Conservation (phyloP, 2,888 invertebrate species). For the Acheta domesticus region DNA sequence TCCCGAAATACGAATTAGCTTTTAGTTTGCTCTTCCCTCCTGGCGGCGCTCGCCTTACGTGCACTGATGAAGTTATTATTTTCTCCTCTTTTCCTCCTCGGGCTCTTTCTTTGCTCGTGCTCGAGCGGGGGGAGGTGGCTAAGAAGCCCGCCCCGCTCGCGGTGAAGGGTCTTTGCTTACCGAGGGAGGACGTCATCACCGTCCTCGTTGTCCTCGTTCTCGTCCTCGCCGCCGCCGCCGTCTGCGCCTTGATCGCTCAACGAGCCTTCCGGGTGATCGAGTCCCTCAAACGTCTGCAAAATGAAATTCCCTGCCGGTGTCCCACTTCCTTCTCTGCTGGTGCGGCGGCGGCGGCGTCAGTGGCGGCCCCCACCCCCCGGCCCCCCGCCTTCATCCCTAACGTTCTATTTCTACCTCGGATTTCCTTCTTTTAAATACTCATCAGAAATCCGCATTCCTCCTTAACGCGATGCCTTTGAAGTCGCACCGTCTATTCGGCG, state of each 20-base stretch:
- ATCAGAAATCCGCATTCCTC: conserved; percentile 1
- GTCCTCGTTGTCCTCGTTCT: too few relatives aligned
- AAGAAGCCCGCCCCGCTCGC: background rate
- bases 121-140: too few relatives aligned
- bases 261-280: background rate
- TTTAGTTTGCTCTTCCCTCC: background rate
- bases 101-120: background rate
- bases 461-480: background rate
- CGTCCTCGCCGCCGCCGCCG: background rate
- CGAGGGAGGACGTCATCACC: background rate
- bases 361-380: too few relatives aligned
- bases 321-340: background rate
- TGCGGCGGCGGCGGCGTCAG: too few relatives aligned
- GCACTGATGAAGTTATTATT: conserved; percentile 18
- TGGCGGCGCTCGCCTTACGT: background rate
- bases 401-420: background rate
- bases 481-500: background rate
- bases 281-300: background rate
- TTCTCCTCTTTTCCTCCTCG: background rate
- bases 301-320: background rate
- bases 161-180: background rate
- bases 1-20: conserved; percentile 3
- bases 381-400: too few relatives aligned
- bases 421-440: conserved; percentile 5
- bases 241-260: background rate